Evolutionary conservation across 1,140 invertebrate species (phyloP).

Genomic region (Reticulitermes speratus): DNA sequence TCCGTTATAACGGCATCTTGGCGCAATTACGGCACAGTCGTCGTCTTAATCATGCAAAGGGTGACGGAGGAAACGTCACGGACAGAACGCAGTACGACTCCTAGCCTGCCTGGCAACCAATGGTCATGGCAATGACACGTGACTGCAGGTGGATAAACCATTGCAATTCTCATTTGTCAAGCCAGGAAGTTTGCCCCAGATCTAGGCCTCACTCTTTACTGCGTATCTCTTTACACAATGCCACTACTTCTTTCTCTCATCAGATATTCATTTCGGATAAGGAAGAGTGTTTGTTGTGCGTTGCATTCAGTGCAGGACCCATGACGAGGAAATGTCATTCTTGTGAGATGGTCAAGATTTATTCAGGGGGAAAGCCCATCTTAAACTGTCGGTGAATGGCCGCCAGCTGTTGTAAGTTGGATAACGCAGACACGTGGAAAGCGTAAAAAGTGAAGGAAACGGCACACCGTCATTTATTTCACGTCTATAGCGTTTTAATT

Average conservation of each 20-base stretch:
- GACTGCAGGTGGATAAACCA: neutral
- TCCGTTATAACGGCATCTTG: neutral
- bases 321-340: slow-evolving; percentile 9
- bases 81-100: neutral
- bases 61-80: neutral
- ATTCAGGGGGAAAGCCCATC: neutral
- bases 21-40: neutral
- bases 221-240: neutral
- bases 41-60: neutral
- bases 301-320: neutral
- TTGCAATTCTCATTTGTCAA: neutral
- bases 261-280: neutral
- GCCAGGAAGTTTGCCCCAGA: neutral
- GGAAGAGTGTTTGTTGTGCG: neutral
- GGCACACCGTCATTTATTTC: neutral
- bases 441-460: neutral
- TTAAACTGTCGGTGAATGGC: neutral
- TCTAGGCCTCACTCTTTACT: neutral
- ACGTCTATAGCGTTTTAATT: neutral
- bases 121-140: neutral
- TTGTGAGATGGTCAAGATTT: neutral
- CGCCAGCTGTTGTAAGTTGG: neutral
- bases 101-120: neutral
- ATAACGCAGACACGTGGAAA: neutral
- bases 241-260: neutral